phyloP scores from a whole-genome alignment of 2,797 vertebrate species.

The Carapus acus region DNA sequence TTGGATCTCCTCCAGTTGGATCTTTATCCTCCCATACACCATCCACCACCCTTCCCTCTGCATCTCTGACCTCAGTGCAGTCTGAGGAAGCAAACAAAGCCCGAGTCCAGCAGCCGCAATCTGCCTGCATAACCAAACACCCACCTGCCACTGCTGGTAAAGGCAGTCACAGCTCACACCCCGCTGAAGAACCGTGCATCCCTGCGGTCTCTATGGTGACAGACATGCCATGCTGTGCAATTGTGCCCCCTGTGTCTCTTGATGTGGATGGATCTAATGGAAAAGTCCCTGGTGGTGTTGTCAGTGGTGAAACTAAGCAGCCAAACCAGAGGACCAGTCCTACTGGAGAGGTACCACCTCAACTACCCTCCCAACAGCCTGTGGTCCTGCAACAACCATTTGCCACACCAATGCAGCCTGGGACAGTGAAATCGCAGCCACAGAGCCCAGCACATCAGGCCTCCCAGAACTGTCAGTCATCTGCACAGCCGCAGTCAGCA shows the following conservation, averaged over 20 bases:
- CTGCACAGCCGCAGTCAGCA: conserved; percentile 65
- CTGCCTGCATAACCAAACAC: conserved; percentile 35
- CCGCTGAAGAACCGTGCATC: conserved; percentile 61
- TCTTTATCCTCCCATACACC: conserved; percentile 44
- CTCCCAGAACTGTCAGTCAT: conserved; percentile 54
- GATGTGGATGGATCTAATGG: conserved; percentile 57
- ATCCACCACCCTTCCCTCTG: conserved; percentile 32
- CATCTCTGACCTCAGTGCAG: conserved; percentile 38
- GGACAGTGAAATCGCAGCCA: conserved; percentile 69
- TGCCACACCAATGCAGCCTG: conserved; percentile 59
- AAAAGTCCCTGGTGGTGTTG: conserved; percentile 30
- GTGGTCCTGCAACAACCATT: conserved; percentile 78
- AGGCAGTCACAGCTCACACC: conserved; percentile 43
- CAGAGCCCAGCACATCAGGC: conserved; percentile 73
- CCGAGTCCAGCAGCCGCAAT: conserved; percentile 52
- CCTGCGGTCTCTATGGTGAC: conserved; percentile 63
- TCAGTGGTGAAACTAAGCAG: conserved; percentile 45
- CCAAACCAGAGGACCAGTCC: conserved; percentile 57
- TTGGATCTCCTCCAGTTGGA: conserved; percentile 25
- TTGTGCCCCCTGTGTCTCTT: conserved; percentile 70
- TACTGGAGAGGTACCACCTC: conserved; percentile 54
- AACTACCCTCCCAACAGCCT: conserved; percentile 53
- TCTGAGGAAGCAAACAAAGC: conserved; percentile 44
- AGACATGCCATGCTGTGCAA: conserved; percentile 73
- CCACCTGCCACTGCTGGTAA: conserved; percentile 14